A percentile compares a stretch with the other conserved stretches of the same genome.
Evolutionary conservation across 2,113 vertebrate genomes (phyloP).

Genomic region (Aphelocoma coerulescens): DNA sequence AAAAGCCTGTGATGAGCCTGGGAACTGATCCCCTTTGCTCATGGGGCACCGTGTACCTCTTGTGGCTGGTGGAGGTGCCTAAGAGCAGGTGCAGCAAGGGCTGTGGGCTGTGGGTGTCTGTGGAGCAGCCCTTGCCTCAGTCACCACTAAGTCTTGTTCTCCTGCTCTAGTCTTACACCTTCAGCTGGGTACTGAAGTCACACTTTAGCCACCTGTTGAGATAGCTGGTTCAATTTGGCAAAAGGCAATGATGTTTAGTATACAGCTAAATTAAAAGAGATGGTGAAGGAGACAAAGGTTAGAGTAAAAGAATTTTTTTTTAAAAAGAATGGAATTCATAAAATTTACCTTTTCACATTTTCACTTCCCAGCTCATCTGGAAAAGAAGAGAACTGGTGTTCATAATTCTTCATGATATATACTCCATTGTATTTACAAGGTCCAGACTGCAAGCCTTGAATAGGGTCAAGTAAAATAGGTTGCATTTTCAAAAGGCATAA

Average conservation of each 20-base stretch:
- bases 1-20: not conserved
- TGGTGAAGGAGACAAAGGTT: not conserved
- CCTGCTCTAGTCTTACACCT: not conserved
- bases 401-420: not conserved
- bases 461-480: not conserved
- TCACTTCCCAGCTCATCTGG: conserved; percentile 72
- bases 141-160: not conserved
- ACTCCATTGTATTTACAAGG: not conserved
- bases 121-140: not conserved
- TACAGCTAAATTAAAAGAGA: not conserved
- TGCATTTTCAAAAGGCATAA: not conserved
- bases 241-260: not conserved
- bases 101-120: not conserved
- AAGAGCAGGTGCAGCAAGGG: fast-evolving
- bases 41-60: not conserved
- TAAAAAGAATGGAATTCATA: not conserved
- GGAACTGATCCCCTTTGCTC: not conserved
- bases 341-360: conserved; percentile 76
- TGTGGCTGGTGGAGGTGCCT: not conserved
- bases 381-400: conserved; percentile 45
- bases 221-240: not conserved
- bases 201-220: not conserved
- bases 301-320: not conserved
- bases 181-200: not conserved
- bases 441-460: not conserved